Evolutionary conservation across 2,888 invertebrate genomes (phyloP), one percentile per base, ranked within the genome.

Genomic region (Lasius fuliginosus): DNA sequence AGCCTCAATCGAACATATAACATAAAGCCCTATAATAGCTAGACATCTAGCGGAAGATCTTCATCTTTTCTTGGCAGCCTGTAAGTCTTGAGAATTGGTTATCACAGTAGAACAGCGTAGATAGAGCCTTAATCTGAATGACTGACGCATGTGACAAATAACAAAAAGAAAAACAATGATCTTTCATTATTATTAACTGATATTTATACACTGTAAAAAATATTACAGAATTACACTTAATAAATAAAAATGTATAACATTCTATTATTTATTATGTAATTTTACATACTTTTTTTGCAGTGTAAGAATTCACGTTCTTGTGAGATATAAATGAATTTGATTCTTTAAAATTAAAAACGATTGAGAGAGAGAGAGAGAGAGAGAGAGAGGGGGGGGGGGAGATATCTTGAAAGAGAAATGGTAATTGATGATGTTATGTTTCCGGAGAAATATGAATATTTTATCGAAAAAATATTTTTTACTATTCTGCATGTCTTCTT

Each of bases 51-150:
- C 15, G 23, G 46, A 65, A 64, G 23, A 33, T 64, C 4, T 75
- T 30, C 11, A 5, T 74, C 15, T 33, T 64, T 65, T 23, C 23
- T 75, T 15, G 30, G 9, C 15, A 33, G 46, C 12, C 12, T 12
- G 3, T 23, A 58, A 36, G 12, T 42, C 36, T 58, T 40, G 11
- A 27, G 1, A 40, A 73, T 73, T 73, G 11, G n/a, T 0, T 64
- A 46, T 75, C 33, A 9, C 12, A 9, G 8, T n/a, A 42, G 30
- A 60, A 23, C 4, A 74, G n/a, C 62, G 40, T 75, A 33, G 18
- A 75, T 62, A 49, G 12, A 67, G 27, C 18, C 6, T 49, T 58
- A 40, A 74, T 74, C n/a, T 40, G 18, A 69, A 69, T 71, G 15
- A 71, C 9, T 36, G 23, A 36, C 15, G 4, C 42, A 30, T 27